Evolutionary conservation across 2,113 vertebrate species (phyloP).

Genomic region (Tetrao urogallus): DNA sequence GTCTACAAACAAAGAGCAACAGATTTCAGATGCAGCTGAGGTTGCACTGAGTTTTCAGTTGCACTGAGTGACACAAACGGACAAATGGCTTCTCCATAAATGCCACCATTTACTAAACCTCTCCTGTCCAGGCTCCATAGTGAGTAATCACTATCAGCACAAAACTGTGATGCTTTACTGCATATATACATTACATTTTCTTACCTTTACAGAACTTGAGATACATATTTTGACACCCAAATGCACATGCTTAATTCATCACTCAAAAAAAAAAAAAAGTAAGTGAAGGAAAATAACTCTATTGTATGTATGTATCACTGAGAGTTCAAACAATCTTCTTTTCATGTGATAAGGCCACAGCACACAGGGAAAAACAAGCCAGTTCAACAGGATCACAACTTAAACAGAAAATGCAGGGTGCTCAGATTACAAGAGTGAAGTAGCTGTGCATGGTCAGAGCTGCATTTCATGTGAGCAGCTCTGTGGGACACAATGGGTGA

Average conservation of each 20-base stretch:
- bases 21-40: constrained; percentile 43
- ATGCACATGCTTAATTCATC: neutral
- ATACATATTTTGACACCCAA: neutral
- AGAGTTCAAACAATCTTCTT: neutral
- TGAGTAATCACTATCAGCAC: neutral
- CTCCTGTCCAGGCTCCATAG: neutral
- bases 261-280: neutral
- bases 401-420: neutral
- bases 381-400: neutral
- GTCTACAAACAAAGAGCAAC: constrained; percentile 46
- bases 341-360: neutral
- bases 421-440: neutral
- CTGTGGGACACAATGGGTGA: neutral
- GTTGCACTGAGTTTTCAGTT: neutral
- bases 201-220: neutral
- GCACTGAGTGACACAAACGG: neutral
- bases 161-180: neutral
- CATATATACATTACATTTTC: neutral
- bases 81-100: constrained; percentile 28
- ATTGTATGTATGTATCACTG: neutral
- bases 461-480: accelerated
- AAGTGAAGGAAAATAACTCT: neutral
- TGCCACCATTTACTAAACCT: neutral
- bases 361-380: neutral
- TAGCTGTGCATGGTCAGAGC: neutral